Conservation (phyloP, 2,113 vertebrate genomes). For the Semnopithecus entellus region DNA sequence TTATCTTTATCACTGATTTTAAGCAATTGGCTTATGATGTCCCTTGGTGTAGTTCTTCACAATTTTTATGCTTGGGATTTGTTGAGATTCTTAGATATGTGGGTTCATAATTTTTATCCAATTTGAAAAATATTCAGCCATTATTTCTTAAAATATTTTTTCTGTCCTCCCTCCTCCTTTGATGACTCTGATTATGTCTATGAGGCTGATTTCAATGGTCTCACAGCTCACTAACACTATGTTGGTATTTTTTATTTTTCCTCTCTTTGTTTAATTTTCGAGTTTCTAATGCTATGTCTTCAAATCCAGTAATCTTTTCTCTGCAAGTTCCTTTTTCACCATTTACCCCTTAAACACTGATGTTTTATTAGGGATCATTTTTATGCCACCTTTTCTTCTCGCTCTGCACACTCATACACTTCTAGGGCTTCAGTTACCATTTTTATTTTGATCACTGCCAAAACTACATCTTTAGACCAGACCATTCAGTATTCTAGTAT, state of each 20-base stretch:
- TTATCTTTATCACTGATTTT: constrained; percentile 43
- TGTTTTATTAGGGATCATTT: background rate
- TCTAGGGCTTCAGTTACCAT: background rate
- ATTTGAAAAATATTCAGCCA: constrained; percentile 42
- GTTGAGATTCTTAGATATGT: constrained; percentile 9
- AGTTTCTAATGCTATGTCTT: constrained; percentile 23
- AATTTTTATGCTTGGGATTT: background rate
- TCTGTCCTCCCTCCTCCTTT: background rate
- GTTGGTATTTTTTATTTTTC: constrained; percentile 33
- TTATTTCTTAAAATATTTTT: constrained; percentile 46
- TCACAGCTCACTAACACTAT: background rate
- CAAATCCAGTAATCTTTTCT: background rate
- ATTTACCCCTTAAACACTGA: background rate
- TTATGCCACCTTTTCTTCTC: background rate
- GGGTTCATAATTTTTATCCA: constrained; percentile 32
- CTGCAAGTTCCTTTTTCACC: background rate
- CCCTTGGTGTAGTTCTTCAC: background rate
- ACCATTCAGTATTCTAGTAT: constrained; percentile 15
- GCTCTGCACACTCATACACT: background rate
- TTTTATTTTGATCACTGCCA: constrained; percentile 6
- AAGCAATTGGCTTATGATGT: background rate
- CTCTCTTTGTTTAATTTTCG: background rate
- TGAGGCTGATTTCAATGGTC: constrained; percentile 17
- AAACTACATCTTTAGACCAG: background rate
- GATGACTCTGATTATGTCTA: background rate